Percentiles rank a stretch among this genome's conserved stretches.
Conservation (phyloP, 2,113 vertebrate species). For the Bettongia penicillata region DNA sequence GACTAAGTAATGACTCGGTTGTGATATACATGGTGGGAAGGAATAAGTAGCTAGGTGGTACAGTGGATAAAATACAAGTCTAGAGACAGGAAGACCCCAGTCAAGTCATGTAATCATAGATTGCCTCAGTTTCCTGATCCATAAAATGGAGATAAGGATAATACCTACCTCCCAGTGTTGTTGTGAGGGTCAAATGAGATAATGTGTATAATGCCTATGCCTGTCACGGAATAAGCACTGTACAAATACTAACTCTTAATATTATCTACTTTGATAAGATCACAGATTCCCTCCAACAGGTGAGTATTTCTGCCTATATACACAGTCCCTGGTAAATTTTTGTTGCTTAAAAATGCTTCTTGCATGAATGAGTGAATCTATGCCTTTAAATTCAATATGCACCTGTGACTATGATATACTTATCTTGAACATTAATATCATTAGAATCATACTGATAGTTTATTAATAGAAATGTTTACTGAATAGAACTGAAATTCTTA, state of each 20-base stretch:
- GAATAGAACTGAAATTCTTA: neutral
- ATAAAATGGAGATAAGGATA: neutral
- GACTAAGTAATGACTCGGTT: neutral
- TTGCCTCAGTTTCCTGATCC: neutral
- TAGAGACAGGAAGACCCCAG: neutral
- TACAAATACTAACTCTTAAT: neutral
- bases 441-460: neutral
- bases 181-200: neutral
- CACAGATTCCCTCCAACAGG: neutral
- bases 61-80: neutral
- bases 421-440: neutral
- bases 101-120: neutral
- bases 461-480: neutral
- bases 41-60: neutral
- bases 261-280: neutral
- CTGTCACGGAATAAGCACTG: neutral
- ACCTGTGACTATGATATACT: neutral
- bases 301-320: neutral
- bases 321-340: neutral
- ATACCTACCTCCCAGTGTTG: neutral
- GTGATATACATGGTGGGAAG: neutral
- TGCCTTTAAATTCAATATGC: neutral
- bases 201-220: neutral
- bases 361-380: neutral
- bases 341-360: neutral